phyloP scores from a whole-genome alignment of 2,888 invertebrate species.

The Shargacucullia verbasci region DNA sequence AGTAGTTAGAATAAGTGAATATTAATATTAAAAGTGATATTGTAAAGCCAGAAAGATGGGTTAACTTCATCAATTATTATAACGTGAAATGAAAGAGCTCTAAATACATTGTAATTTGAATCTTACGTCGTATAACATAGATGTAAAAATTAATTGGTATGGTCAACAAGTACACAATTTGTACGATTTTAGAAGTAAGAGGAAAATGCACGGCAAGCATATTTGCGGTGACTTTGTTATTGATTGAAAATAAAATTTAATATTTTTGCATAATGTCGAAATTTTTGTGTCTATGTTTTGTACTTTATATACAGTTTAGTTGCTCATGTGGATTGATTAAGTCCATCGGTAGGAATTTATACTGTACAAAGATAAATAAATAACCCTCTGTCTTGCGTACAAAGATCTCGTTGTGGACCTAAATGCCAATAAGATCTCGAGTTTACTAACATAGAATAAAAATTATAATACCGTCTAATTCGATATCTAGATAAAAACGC shows the following conservation, averaged over 20 bases:
- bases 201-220: conserved; percentile 33
- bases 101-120: conserved; percentile 38
- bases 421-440: no score
- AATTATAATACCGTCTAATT: no score
- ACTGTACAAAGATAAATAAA: background rate
- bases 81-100: conserved; percentile 48
- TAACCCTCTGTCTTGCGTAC: conserved; percentile 1
- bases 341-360: conserved; percentile 37
- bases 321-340: conserved; percentile 36
- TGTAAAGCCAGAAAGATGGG: no score
- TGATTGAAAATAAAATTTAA: conserved; percentile 38
- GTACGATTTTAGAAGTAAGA: conserved; percentile 53
- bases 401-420: conserved; percentile 1
- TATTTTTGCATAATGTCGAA: conserved; percentile 56
- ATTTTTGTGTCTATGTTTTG: conserved; percentile 45
- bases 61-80: background rate
- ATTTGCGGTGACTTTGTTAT: conserved; percentile 40
- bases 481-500: no score
- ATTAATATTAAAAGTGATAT: background rate
- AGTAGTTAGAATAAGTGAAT: conserved; percentile 5
- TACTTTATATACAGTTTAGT: conserved; percentile 41
- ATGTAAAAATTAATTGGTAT: conserved; percentile 54
- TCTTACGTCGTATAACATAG: conserved; percentile 42
- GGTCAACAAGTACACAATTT: conserved; percentile 50
- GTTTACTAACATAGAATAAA: no score